These are phyloP conservation scores for Dasysyrphus tricinctus DNA, from an alignment of 2,888 invertebrate genomes.

Conservation along the genomic window DNA sequence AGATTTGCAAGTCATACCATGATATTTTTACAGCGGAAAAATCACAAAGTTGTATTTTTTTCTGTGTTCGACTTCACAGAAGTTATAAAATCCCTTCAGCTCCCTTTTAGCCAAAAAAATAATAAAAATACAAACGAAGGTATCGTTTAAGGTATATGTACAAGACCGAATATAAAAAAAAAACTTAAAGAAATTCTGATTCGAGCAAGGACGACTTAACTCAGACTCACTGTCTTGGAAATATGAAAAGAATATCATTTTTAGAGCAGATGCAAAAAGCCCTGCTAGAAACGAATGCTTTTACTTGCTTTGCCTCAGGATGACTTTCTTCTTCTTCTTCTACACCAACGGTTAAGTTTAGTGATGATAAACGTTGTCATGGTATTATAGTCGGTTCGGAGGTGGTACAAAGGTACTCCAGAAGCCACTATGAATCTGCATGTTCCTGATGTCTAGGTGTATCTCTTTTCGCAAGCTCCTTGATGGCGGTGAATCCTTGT, in stretches of 20 bases:
- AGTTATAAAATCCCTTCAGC: not conserved
- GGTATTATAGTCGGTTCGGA: slow-evolving; percentile 14
- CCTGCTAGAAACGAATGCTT: not conserved
- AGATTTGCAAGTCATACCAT: no score
- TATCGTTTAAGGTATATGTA: not conserved
- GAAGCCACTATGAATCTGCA: slow-evolving; percentile 36
- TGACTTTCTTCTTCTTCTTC: slow-evolving; percentile 26
- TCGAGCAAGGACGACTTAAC: not conserved
- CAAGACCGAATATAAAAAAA: not conserved
- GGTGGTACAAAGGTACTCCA: not conserved
- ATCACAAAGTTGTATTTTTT: no score
- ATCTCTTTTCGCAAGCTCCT: not conserved
- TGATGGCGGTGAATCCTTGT: slow-evolving; percentile 2
- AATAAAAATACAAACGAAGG: not conserved
- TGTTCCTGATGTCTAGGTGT: slow-evolving; percentile 7
- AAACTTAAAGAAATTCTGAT: not conserved
- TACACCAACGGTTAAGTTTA: slow-evolving; percentile 28
- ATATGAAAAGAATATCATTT: slow-evolving; percentile 39
- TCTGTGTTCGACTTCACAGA: not conserved
- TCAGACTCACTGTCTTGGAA: slow-evolving; percentile 33
- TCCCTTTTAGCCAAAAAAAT: no score
- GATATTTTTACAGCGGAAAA: no score
- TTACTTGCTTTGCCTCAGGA: slow-evolving; percentile 20
- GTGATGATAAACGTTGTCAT: slow-evolving; percentile 50
- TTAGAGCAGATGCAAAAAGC: not conserved